Percentiles rank a stretch among this genome's conserved stretches.
These are phyloP conservation scores for Glaucidium brasilianum DNA, from an alignment of 2,113 vertebrate genomes.

Conservation along the genomic window DNA sequence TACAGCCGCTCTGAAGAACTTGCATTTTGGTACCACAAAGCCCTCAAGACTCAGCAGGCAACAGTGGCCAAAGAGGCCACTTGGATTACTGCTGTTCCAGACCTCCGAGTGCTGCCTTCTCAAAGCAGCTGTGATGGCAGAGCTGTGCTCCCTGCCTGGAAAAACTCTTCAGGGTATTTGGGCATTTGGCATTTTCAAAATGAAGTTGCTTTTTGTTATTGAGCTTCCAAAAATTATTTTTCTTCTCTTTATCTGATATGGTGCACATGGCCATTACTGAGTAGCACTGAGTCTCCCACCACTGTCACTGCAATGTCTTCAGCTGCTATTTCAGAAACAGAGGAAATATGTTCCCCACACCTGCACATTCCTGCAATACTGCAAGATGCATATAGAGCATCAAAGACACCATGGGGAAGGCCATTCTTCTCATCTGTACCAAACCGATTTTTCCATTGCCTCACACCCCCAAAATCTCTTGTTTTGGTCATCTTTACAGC, in stretches of 20 bases:
- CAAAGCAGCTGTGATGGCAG: neutral
- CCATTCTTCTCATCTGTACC: neutral
- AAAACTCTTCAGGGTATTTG: neutral
- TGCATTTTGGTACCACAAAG: neutral
- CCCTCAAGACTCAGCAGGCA: neutral
- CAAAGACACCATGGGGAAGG: neutral
- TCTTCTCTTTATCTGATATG: neutral
- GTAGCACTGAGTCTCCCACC: neutral
- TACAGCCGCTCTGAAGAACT: neutral
- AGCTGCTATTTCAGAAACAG: neutral
- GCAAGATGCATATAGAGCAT: neutral
- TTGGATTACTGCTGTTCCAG: neutral
- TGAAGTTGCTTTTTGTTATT: accelerated
- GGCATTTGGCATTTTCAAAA: neutral
- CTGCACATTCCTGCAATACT: neutral
- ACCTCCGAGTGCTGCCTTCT: neutral
- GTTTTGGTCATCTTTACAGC: neutral
- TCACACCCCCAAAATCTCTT: neutral
- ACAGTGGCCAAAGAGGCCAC: neutral
- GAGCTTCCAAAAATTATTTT: neutral
- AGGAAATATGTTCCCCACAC: neutral
- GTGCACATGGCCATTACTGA: neutral
- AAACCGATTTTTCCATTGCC: neutral
- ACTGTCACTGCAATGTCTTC: neutral
- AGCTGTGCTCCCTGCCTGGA: neutral